phyloP scores from a whole-genome alignment of 2,797 vertebrate species.

The Myiothlypis chrysogaster region DNA sequence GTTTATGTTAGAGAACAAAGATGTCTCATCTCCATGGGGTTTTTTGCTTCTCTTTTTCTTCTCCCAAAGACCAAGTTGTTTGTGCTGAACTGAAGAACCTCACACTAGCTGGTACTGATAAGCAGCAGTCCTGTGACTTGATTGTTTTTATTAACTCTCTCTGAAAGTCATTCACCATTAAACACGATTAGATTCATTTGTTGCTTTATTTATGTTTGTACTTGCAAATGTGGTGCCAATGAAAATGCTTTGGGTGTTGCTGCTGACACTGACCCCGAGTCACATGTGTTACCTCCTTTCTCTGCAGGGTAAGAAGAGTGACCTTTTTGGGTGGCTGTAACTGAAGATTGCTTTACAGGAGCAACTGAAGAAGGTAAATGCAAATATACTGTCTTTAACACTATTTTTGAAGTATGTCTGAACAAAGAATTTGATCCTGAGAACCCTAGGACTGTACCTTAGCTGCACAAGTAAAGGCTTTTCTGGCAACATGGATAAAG shows the following conservation, averaged over 20 bases:
- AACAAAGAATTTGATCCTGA: not conserved
- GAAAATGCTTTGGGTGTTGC: conserved; percentile 46
- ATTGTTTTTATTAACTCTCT: conserved; percentile 71
- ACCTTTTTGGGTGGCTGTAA: conserved; percentile 82
- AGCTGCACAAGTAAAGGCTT: not conserved
- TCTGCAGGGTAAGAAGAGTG: conserved; percentile 87
- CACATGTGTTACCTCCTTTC: conserved; percentile 76
- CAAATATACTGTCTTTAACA: not conserved
- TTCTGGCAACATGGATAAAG: not conserved
- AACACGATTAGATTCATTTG: conserved; percentile 47
- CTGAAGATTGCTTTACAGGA: conserved; percentile 90
- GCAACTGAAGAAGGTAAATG: conserved; percentile 91
- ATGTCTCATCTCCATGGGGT: conserved; percentile 47
- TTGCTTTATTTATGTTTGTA: conserved; percentile 61
- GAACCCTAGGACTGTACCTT: rapidly evolving
- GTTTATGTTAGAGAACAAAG: conserved; percentile 61
- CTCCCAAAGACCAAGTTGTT: conserved; percentile 47
- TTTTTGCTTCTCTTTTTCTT: not conserved
- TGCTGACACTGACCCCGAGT: conserved; percentile 64
- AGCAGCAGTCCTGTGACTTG: conserved; percentile 57
- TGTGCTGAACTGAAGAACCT: conserved; percentile 53
- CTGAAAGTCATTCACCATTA: conserved; percentile 61
- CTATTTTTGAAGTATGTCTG: not conserved
- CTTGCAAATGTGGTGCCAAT: conserved; percentile 53
- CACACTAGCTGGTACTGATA: conserved; percentile 53